Conservation (phyloP, 2,113 vertebrate species). For the Nanorana parkeri region DNA sequence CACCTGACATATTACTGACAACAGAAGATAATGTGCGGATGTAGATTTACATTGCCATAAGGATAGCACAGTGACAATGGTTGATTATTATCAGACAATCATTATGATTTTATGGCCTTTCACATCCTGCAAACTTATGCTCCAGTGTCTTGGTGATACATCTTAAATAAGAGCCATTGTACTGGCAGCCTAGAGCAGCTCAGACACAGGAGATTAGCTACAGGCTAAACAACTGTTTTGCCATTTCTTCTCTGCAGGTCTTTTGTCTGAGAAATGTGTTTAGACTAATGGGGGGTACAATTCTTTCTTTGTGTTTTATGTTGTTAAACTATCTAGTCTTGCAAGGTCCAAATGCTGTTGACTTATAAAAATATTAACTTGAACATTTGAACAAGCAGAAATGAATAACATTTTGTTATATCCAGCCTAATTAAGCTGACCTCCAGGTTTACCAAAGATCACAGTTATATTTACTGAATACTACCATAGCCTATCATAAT, state of each 20-base stretch:
- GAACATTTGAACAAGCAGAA: too few species aligned
- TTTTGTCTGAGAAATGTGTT: background rate
- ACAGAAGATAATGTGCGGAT: constrained; percentile 4
- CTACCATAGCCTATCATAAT: too few species aligned
- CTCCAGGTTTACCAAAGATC: too few species aligned
- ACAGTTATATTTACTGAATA: too few species aligned
- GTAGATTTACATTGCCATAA: constrained; percentile 1
- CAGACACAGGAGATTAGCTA: background rate
- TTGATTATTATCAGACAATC: constrained; percentile 15
- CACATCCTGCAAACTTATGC: background rate
- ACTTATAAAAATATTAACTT: too few species aligned
- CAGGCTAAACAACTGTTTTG: constrained; percentile 12
- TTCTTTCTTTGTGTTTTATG: constrained; percentile 9
- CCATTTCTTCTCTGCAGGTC: background rate
- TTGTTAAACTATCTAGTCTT: too few species aligned
- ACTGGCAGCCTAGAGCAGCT: constrained; percentile 1
- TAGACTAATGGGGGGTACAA: background rate
- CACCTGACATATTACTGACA: constrained; percentile 21
- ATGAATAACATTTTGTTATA: too few species aligned
- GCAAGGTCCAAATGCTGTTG: too few species aligned
- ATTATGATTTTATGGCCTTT: background rate
- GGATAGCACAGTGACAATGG: background rate
- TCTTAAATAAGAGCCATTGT: constrained; percentile 9
- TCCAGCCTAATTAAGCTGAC: too few species aligned
- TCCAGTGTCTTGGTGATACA: background rate